Conservation (phyloP, 2,113 vertebrate genomes). For the Stegostoma tigrinum region DNA sequence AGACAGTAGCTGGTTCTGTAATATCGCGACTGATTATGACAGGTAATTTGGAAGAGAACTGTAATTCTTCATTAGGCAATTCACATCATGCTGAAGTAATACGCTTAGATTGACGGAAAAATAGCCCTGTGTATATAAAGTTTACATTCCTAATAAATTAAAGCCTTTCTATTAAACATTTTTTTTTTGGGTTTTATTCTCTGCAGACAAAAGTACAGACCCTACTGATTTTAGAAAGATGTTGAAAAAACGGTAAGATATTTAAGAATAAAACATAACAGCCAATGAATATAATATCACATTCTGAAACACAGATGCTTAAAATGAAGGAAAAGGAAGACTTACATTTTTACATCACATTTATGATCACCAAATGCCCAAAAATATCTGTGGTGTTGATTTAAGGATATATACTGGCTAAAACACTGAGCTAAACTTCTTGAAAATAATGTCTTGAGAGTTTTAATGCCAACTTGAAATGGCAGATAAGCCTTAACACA, state of each 20-base stretch:
- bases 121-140: background rate
- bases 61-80: background rate
- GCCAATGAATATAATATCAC: background rate
- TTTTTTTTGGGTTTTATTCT: conserved; percentile 28
- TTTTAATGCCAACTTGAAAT: background rate
- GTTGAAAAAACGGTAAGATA: conserved; percentile 67
- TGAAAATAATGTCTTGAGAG: background rate
- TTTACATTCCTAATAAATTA: background rate
- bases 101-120: too few species aligned
- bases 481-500: background rate
- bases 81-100: background rate
- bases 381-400: background rate
- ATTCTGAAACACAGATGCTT: background rate
- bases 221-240: conserved; percentile 62
- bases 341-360: background rate
- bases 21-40: background rate
- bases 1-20: background rate
- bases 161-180: background rate
- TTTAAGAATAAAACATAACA: background rate
- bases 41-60: background rate
- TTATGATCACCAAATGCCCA: background rate
- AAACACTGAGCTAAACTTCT: background rate
- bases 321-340: background rate
- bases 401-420: background rate
- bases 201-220: conserved; percentile 53